These are phyloP conservation scores for Neoaliturus tenellus DNA, from an alignment of 2,888 invertebrate species.

Conservation along the genomic window DNA sequence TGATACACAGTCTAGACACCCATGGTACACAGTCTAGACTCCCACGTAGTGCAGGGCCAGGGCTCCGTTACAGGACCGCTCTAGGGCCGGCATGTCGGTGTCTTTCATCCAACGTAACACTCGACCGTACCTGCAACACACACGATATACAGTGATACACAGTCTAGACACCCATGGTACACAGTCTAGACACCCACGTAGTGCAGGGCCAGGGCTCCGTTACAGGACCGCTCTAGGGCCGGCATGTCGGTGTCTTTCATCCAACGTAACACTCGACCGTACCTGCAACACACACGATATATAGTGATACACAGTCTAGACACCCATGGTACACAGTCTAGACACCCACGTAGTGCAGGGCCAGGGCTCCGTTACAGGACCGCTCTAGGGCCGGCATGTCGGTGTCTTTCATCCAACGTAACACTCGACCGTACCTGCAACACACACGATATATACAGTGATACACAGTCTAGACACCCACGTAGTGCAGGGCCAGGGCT, in stretches of 20 bases:
- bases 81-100: constrained; percentile 75
- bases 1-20: constrained; percentile 92
- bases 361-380: constrained; percentile 82
- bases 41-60: constrained; percentile 92
- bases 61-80: constrained; percentile 79
- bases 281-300: no score
- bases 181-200: constrained; percentile 94
- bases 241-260: constrained; percentile 76
- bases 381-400: constrained; percentile 76
- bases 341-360: constrained; percentile 93
- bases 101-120: constrained; percentile 76
- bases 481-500: constrained; percentile 91
- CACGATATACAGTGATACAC: no score
- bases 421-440: constrained; percentile 54
- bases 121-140: constrained; percentile 48
- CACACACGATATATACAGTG: no score
- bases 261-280: constrained; percentile 72
- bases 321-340: no score
- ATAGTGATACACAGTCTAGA: constrained; percentile 92
- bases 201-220: constrained; percentile 89
- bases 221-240: constrained; percentile 75
- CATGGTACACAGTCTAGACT: no score
- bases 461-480: constrained; percentile 92
- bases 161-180: constrained; percentile 90
- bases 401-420: constrained; percentile 77